These are phyloP conservation scores for Blennius ocellaris DNA, from an alignment of 2,113 vertebrate genomes.

Conservation along the genomic window DNA sequence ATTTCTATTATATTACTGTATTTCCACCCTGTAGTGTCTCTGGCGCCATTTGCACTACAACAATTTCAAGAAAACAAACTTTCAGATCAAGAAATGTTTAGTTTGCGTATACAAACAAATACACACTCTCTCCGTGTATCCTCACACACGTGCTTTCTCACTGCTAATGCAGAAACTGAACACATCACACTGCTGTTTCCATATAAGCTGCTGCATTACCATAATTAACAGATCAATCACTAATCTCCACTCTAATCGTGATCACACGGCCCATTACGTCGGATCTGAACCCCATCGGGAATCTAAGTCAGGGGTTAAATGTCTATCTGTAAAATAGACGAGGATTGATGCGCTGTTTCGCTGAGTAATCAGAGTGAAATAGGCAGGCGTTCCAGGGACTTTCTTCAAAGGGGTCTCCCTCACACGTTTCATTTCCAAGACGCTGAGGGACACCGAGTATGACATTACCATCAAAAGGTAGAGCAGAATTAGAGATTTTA, in stretches of 20 bases:
- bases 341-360: conserved; percentile 39
- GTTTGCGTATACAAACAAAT: too few relatives aligned
- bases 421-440: conserved; percentile 1
- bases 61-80: too few relatives aligned
- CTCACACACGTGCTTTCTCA: neutral
- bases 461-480: neutral
- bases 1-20: too few relatives aligned
- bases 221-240: conserved; percentile 67
- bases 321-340: conserved; percentile 11
- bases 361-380: conserved; percentile 45
- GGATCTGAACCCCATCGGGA: conserved; percentile 5
- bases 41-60: too few relatives aligned
- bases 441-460: neutral
- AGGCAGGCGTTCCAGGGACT: neutral
- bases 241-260: conserved; percentile 59
- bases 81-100: too few relatives aligned
- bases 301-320: conserved; percentile 35
- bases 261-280: conserved; percentile 56
- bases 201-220: conserved; percentile 28
- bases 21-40: too few relatives aligned
- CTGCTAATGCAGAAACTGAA: neutral
- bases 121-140: too few relatives aligned
- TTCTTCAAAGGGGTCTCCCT: neutral
- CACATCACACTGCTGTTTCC: conserved; percentile 23
- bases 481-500: neutral